Evolutionary conservation across 2,797 vertebrate genomes (phyloP), one percentile per base, ranked within the genome.

Genomic region (Monodelphis domestica): DNA sequence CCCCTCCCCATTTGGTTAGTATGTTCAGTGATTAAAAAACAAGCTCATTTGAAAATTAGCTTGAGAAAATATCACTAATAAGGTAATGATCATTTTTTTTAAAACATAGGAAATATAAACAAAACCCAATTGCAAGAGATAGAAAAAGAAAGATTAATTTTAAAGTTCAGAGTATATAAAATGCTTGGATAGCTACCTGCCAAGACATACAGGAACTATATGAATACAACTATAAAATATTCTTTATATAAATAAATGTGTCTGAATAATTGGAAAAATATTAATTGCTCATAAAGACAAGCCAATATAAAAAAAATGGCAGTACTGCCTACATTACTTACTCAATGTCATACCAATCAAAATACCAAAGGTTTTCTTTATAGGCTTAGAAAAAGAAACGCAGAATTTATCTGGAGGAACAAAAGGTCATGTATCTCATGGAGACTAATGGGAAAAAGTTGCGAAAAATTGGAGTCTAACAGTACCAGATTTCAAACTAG

Each of bases 131-230:
- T 90, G 56, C 4, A 84, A 45, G 38, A 70, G 11, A 70, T 38
- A 70, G n/a, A 78, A 29, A 6, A 29, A 24, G n/a, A 63, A 45
- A n/a, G 24, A 15, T 33, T 87, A 87, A 87, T 89, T 87, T 94
- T 38, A 94, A 90, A 93, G 56, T 87, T 78, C 70, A 78, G 70
- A 78, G 78, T 78, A 26, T 45, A 78, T 45, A 26, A 78, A 78
- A 78, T 78, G 38, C 9, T 26, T 78, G 63, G 17, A n/a, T 7
- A 38, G 38, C 17, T 38, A 70, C 15, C 21, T 70, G 63, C 38
- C 70, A 78, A 78, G 9, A 78, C 70, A 45, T 38, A 78, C n/a
- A 45, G 21, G 17, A 21, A 24, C n/a, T 2, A 10, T 70, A 70
- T 24, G 2, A 70, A 9, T 70, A 70, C 17, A 70, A 38, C 63